Base-by-base conservation (phyloP, 2,113 vertebrate species). In the Butastur rufipennis region DNA sequence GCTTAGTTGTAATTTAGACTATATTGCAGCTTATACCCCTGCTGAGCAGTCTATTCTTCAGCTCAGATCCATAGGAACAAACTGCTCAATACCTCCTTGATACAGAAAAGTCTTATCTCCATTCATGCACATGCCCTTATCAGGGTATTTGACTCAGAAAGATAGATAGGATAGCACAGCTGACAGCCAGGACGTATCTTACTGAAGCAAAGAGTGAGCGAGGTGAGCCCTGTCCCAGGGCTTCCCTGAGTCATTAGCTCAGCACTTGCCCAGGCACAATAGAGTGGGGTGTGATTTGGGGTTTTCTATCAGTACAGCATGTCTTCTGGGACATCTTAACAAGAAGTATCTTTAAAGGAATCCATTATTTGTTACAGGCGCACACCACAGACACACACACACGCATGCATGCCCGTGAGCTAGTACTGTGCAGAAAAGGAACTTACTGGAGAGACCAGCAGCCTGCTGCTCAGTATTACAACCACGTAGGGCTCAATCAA, bases 401-500 rank as follows among this genome's bases (percentile, higher is more conserved):
- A 27, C 3, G 12, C 2, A 7, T 7, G 31, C 32, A 13, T 11
- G 12, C 4, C 38, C 53, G 47, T 53, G 38, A 77, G 47, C 4
- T 86, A 45, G 70, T 16, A 45, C 16, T 32, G 14, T 15, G n/a
- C 10, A 90, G 42, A 81, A 55, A 72, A 61, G 16, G 12, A 92
- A 88, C 38, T 58, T 81, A 26, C 7, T 70, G 9, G 59, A 45
- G n/a, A 88, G 11, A 71, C 12, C 47, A 72, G 36, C 32, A 91
- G 32, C 29, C 34, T 50, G 21, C 11, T 63, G 27, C 50, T 82
- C 43, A 52, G 1, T 38, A 17, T 43, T 56, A 70, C 11, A 90
- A 1, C 11, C 23, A 50, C 1, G 0, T 0, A 42, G 26, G 16
- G 48, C 22, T 82, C 52, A 38, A 11, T 29, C 12, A 43, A 14